Base-by-base conservation (phyloP, 2,888 invertebrate species). In the Ectobius pallidus region DNA sequence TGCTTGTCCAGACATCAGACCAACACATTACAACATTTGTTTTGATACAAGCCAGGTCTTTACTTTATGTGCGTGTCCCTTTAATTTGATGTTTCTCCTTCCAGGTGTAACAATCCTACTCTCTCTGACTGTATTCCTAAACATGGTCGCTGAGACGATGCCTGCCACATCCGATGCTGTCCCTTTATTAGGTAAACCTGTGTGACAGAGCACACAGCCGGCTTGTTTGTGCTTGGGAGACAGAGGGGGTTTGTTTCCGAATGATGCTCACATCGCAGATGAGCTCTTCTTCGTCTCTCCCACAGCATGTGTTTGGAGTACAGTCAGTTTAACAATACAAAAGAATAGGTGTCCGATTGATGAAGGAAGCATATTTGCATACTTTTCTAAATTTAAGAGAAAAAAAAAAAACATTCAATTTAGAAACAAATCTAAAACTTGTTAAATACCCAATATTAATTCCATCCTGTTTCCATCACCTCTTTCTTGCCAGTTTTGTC, bases 101-200 rank as follows among this genome's bases (percentile, higher is more conserved):
- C 75, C 86, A 95, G 96, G 96, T 85, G 97, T 98, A 79, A 98
- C 97, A 81, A 97, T 98, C 85, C 90, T 98, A 81, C 91, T 98
- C 84, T 97, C 97, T 81, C 89, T 98, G 86, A 97, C 97, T 85
- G 97, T 98, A 86, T 98, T 98, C 87, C 90, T 97, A 83, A 96
- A 97, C 87, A 95, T 97, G 93, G 97, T 97, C 80, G 97, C 97
- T 79, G 97, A 97, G 87, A 97, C 96, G 83, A 96, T 98, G 96
- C 97, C 97, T 79, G 96, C 96, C 81, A 97, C 97, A 75, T 97
- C 97, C 76, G 95, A 95, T 84, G 95, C 95, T 79, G 95, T 95
- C 81, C 94, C 94, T 78, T 88, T 94, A 80, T 87, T 94, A 85
- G 93, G 93, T 90, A 85, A 85, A 77, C 75, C 62, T 65, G 44